Conservation (phyloP, 2,113 vertebrate genomes). For the Recurvirostra avosetta region DNA sequence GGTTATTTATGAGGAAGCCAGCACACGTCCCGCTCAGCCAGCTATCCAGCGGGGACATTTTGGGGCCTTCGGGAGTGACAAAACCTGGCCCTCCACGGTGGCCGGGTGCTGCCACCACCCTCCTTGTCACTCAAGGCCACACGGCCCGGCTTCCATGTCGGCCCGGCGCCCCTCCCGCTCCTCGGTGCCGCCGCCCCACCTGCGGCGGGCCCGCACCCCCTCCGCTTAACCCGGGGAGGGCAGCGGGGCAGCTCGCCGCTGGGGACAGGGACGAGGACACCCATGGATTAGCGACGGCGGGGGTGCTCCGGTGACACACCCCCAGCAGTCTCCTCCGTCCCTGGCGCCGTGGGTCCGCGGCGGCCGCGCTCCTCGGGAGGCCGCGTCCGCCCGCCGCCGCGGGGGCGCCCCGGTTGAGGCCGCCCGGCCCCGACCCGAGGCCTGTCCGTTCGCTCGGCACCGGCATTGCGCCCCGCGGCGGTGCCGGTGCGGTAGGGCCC, state of each 20-base stretch:
- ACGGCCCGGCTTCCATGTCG: neutral
- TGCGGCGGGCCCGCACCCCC: neutral
- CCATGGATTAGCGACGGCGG: neutral
- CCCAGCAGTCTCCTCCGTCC: neutral
- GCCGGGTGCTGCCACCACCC: neutral
- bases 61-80: neutral
- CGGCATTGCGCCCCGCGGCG: neutral
- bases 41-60: rapidly evolving
- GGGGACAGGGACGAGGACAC: neutral
- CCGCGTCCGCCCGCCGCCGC: neutral
- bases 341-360: neutral
- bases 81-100: neutral
- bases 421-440: neutral
- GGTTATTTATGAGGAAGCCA: neutral
- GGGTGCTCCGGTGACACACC: neutral
- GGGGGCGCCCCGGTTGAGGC: too few species aligned
- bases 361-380: rapidly evolving
- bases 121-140: neutral
- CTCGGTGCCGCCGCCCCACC: neutral
- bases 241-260: too few species aligned
- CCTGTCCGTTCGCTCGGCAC: rapidly evolving
- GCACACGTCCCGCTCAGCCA: neutral
- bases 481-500: too few species aligned
- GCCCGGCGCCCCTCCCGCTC: neutral
- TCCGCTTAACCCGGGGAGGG: too few species aligned